These are phyloP conservation scores for Alcis repandata DNA, from an alignment of 2,888 invertebrate genomes.

Conservation along the genomic window DNA sequence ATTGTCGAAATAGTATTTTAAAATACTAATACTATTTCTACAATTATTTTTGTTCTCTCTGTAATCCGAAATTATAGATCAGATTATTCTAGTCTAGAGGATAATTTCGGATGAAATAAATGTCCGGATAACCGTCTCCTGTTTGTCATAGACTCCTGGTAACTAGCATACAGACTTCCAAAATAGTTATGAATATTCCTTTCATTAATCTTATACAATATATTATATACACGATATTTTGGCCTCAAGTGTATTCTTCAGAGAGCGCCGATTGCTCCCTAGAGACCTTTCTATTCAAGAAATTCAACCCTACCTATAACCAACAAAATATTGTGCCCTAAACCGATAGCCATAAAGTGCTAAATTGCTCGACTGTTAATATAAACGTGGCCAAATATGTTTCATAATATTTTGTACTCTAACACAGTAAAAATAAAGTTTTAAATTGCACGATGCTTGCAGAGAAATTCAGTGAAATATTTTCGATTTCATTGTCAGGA, in stretches of 20 bases:
- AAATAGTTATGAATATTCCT: too few species aligned
- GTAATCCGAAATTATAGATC: too few species aligned
- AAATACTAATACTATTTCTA: too few species aligned
- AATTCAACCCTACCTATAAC: neutral
- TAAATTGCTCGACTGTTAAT: neutral
- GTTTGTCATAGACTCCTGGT: too few species aligned
- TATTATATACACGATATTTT: slow-evolving; percentile 1
- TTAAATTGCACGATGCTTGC: neutral
- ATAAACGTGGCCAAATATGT: neutral
- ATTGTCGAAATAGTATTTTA: too few species aligned
- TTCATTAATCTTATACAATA: too few species aligned
- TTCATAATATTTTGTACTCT: slow-evolving; percentile 1
- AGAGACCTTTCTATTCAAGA: slow-evolving; percentile 8
- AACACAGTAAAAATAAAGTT: neutral
- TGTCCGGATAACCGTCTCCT: too few species aligned
- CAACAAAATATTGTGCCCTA: neutral
- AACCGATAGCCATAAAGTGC: neutral
- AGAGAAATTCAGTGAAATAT: slow-evolving; percentile 3
- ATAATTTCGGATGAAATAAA: too few species aligned
- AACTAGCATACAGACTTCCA: too few species aligned
- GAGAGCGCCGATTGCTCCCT: slow-evolving; percentile 2
- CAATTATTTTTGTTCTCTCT: too few species aligned
- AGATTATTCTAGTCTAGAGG: too few species aligned
- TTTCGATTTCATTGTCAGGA: slow-evolving; percentile 17
- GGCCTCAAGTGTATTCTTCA: slow-evolving; percentile 1